Conservation (phyloP, 1,140 invertebrate genomes). For the Procambarus clarkii region DNA sequence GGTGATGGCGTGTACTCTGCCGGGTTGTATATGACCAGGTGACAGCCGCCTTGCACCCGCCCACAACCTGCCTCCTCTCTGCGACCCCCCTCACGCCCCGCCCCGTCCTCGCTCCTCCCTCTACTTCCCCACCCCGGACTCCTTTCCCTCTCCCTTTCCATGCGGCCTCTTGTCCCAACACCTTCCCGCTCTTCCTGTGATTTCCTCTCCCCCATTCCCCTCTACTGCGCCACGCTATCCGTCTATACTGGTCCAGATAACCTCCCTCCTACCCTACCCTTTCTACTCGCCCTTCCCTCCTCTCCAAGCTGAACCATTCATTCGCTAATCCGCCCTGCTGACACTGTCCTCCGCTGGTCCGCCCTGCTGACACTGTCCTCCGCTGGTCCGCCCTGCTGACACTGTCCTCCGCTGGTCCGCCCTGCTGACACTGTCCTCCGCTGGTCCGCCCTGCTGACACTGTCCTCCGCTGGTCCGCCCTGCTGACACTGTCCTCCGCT, state of each 20-base stretch:
- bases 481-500: too few relatives aligned
- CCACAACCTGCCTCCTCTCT: background rate
- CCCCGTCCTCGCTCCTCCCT: background rate
- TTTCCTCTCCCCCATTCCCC: background rate
- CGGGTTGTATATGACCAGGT: background rate
- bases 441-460: too few relatives aligned
- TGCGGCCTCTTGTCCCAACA: background rate
- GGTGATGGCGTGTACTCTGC: background rate
- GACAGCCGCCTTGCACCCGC: background rate
- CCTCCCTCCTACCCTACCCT: too few relatives aligned
- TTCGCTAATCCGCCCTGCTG: background rate
- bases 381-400: too few relatives aligned
- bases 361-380: too few relatives aligned
- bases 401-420: too few relatives aligned
- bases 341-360: background rate
- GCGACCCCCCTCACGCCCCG: background rate
- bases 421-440: too few relatives aligned
- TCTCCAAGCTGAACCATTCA: background rate
- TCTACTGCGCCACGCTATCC: background rate
- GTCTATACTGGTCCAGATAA: background rate
- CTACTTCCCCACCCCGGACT: background rate
- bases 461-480: too few relatives aligned
- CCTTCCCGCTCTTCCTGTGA: background rate
- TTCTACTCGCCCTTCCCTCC: background rate
- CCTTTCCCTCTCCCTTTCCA: background rate